Base-by-base conservation (phyloP, 35 echinoderm and acorn worm species). In the Chiridota heheva region DNA sequence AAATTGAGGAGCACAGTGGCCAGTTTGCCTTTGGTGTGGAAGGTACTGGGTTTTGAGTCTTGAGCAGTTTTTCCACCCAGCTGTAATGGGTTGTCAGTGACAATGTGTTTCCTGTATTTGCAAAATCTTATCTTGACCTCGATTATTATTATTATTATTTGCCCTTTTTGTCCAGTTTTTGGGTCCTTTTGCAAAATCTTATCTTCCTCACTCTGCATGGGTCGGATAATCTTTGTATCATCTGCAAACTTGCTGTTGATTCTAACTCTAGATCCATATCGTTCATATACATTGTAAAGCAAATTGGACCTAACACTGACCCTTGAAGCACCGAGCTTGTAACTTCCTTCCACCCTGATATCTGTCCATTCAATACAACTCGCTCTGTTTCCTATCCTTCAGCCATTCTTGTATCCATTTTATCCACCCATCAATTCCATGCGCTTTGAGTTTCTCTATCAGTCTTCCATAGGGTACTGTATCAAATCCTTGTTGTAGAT, bases 201-300 rank as follows among this genome's bases (percentile, higher is more conserved):
- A 38, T 72, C 69, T 72, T 22, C 1, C 12, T 72, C 69, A 4
- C 26, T 72, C 3, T 2, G 26, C n/a, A 70, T 26, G 39, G 44
- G 17, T 17, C 35, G 34, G 30, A 33, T 39, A 8, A 86, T 24
- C 37, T 86, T 86, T 3, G 84, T 86, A 36, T 78, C 71, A 86
- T 78, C 84, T 13, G 71, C 84, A 86, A 78, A 77, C 69, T 49
- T 76, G n/a, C 42, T 66, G 58, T 67, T 55, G 65, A 38, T 12
- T 51, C 74, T 29, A n/a, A n/a, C n/a, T n/a, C n/a, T n/a, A n/a
- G n/a, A n/a, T n/a, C n/a, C n/a, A n/a, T n/a, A n/a, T n/a, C n/a
- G n/a, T n/a, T n/a, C n/a, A 57, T 86, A 76, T 49, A 58, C 33
- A 72, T 74, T 22, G 44, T 36, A 68, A 82, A 82, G 36, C 61